Evolutionary conservation across 2,888 invertebrate genomes (phyloP), one percentile per base, ranked within the genome.

Genomic region (Brenthis daphne): DNA sequence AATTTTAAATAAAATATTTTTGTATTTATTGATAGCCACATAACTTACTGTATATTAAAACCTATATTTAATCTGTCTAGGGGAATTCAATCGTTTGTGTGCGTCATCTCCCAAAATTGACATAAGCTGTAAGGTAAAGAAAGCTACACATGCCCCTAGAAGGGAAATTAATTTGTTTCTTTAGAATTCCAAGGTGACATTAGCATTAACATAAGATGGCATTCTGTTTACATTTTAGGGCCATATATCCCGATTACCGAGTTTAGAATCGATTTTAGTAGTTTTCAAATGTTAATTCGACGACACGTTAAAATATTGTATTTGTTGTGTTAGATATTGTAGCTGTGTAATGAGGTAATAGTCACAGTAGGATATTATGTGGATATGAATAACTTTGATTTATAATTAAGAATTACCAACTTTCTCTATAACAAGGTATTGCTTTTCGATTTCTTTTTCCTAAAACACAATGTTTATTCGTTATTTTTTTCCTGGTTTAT

Each of bases 291-390:
- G 69, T 60, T 70, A 68, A 72, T 67, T 53, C 63, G 33, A 51
- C 57, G 51, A 71, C 57, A 67, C 65, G 67, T 67, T 65, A 63
- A 16, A 65, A 68, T 66, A 65, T 73, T 71, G 68, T 69, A 66
- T 69, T 66, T 70, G 60, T 68, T 66, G 63, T 66, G 37, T 43
- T 43, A 43, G 11, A 43, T 43, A 43, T 43, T 43, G 65, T 73
- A 70, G 64, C 56, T 33, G 64, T 71, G 71, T 74, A 71, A 74
- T 71, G 69, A 69, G 56, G 64, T 53, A 71, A 69, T 68, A 68
- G 56, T 67, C 72, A 63, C 75, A 68, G 75, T 74, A 64, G 75
- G 70, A 68, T 55, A 47, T 47, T 66, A 66, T 48, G 57, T 24
- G 29, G 29, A 47, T 48, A 3, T 55, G 48, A 55, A 53, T 51